These are phyloP conservation scores for Oscheius sp. DNA, from an alignment of 1,140 invertebrate species.

Conservation along the genomic window DNA sequence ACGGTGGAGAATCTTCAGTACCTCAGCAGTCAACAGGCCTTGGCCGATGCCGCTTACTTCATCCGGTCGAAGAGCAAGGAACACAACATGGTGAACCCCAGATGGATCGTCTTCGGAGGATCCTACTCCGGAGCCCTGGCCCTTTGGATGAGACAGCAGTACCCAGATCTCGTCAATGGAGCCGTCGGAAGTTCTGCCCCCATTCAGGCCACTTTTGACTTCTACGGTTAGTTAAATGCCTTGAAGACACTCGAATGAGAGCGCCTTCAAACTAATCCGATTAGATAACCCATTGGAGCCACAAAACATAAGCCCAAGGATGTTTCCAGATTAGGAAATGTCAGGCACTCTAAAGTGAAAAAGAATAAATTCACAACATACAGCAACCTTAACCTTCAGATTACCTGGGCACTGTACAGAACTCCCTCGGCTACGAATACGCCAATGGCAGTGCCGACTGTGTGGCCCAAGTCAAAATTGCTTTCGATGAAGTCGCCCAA, in stretches of 20 bases:
- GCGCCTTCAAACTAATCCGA: no score
- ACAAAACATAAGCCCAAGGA: no score
- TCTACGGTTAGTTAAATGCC: conserved; percentile 8
- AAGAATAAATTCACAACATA: not conserved
- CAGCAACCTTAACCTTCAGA: not conserved
- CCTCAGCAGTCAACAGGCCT: conserved; percentile 28
- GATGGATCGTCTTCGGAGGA: conserved; percentile 44
- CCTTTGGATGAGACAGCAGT: conserved; percentile 37
- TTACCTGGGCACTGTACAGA: conserved; percentile 35
- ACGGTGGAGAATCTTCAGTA: conserved; percentile 34
- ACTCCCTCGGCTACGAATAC: conserved; percentile 4
- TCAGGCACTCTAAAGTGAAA: no score
- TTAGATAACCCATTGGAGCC: no score
- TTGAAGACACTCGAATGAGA: no score
- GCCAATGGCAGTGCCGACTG: not conserved
- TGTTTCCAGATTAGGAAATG: no score
- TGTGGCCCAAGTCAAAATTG: conserved; percentile 6
- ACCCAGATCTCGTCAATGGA: conserved; percentile 37
- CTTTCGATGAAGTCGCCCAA: conserved; percentile 21
- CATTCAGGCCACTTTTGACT: conserved; percentile 38
- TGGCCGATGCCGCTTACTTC: conserved; percentile 37
- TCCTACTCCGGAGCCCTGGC: conserved; percentile 44
- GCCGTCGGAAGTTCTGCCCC: conserved; percentile 40
- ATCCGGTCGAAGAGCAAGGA: conserved; percentile 5
- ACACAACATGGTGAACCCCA: conserved; percentile 23